Evolutionary conservation across 2,797 vertebrate genomes (phyloP).

Genomic region (Sebastes trivittatus): DNA sequence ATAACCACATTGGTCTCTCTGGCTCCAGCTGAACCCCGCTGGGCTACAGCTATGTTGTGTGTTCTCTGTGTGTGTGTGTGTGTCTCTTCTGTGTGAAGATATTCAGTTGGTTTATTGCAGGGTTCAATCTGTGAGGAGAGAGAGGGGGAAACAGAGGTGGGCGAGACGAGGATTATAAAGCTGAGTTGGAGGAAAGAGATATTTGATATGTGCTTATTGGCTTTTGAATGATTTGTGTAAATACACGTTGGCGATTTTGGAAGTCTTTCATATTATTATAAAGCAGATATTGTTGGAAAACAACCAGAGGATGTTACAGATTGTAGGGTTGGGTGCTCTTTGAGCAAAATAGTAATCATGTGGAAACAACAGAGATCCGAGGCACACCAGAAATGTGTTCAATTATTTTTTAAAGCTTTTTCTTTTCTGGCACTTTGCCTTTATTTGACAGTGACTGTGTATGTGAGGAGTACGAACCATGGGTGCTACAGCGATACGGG

Average conservation of each 20-base stretch:
- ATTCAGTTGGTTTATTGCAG: slow-evolving; percentile 23
- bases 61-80: background rate
- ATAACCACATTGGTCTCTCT: slow-evolving; percentile 62
- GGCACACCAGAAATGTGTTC: slow-evolving; percentile 18
- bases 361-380: slow-evolving; percentile 28
- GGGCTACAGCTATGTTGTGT: slow-evolving; percentile 27
- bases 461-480: background rate
- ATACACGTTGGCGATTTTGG: slow-evolving; percentile 45
- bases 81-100: background rate
- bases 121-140: slow-evolving; percentile 1
- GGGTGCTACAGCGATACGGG: background rate
- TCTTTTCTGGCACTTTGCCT: background rate
- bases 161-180: background rate
- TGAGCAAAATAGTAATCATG: slow-evolving; percentile 41
- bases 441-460: background rate
- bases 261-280: slow-evolving; percentile 49
- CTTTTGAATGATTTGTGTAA: slow-evolving; percentile 49
- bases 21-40: slow-evolving; percentile 61
- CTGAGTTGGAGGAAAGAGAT: slow-evolving; percentile 50
- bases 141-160: background rate
- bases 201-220: slow-evolving; percentile 47
- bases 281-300: slow-evolving; percentile 48
- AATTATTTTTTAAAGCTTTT: slow-evolving; percentile 7
- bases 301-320: slow-evolving; percentile 42
- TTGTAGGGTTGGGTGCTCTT: slow-evolving; percentile 37